Evolutionary conservation across 2,113 vertebrate species (phyloP).

Genomic region (Cacatua alba): DNA sequence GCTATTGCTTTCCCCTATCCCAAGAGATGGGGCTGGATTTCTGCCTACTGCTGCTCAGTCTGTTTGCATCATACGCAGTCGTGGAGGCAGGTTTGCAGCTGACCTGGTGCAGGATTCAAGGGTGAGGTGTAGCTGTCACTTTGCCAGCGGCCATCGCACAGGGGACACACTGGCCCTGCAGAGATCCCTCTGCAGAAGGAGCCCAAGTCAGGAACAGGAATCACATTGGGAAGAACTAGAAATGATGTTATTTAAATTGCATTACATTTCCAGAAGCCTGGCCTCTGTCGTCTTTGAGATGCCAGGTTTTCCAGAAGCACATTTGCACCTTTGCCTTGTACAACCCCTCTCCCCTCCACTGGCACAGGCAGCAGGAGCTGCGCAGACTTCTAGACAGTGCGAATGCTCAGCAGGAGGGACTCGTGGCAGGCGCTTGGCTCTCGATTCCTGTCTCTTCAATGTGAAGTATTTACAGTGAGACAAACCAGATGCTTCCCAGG

Average conservation of each 20-base stretch:
- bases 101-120: neutral
- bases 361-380: neutral
- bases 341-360: fast-evolving
- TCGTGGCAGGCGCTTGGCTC: neutral
- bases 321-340: neutral
- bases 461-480: slow-evolving; percentile 58
- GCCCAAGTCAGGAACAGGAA: neutral
- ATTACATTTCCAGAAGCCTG: neutral
- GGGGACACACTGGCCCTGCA: neutral
- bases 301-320: neutral
- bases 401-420: neutral
- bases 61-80: neutral
- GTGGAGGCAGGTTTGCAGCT: neutral
- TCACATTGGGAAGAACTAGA: fast-evolving
- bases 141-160: neutral
- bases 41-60: neutral
- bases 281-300: neutral
- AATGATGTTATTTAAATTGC: neutral
- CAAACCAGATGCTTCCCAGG: slow-evolving; percentile 29
- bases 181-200: neutral
- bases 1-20: fast-evolving
- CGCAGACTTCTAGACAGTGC: neutral
- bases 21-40: neutral
- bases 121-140: neutral
- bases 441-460: neutral